Conservation (phyloP, 2,797 vertebrate genomes). For the Channallabes apus region DNA sequence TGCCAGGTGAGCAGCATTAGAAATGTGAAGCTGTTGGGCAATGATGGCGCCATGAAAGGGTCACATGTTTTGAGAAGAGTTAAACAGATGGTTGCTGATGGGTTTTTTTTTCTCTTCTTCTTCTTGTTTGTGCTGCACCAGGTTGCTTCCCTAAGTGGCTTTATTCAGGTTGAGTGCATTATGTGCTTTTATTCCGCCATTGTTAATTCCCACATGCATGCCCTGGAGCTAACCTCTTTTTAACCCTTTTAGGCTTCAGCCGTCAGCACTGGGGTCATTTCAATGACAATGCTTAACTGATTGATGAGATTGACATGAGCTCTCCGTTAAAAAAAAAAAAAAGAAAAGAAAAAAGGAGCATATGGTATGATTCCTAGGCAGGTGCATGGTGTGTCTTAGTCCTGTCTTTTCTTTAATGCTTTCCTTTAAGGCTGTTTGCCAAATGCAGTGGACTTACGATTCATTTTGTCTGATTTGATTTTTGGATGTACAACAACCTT, state of each 20-base stretch:
- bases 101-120: neutral
- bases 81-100: constrained; percentile 47
- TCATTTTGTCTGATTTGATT: neutral
- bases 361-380: constrained; percentile 64
- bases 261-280: constrained; percentile 58
- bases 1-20: constrained; percentile 34
- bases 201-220: constrained; percentile 29
- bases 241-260: constrained; percentile 37
- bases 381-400: constrained; percentile 57
- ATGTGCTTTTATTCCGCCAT: constrained; percentile 39
- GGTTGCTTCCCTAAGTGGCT: constrained; percentile 27
- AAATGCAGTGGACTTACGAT: neutral
- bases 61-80: constrained; percentile 23
- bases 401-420: constrained; percentile 6
- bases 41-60: constrained; percentile 24
- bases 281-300: constrained; percentile 60
- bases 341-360: constrained; percentile 57
- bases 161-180: constrained; percentile 26
- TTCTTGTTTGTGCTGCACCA: constrained; percentile 23
- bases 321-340: constrained; percentile 57
- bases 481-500: neutral
- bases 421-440: neutral
- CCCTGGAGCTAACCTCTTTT: constrained; percentile 38
- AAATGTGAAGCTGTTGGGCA: constrained; percentile 34
- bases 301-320: constrained; percentile 57